Base-by-base conservation (phyloP, 2,888 invertebrate species). In the Notodonta ziczac region DNA sequence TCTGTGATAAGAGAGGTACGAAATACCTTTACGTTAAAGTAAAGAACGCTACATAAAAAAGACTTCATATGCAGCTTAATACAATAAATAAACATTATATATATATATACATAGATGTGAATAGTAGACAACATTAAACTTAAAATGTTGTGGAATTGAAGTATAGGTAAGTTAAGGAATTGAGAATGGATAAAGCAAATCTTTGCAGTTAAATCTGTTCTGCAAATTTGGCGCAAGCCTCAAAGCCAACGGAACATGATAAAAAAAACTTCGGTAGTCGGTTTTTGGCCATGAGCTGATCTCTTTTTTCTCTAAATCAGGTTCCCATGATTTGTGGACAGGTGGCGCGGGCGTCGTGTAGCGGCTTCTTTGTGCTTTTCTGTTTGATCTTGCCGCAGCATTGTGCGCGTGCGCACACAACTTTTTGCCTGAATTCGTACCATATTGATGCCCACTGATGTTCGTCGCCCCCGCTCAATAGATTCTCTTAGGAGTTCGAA, bases 301-400 rank as follows among this genome's bases (percentile, higher is more conserved):
- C 63, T 63, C 69, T 68, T 76, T 76, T 82, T 83, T 83, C 83
- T 83, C 77, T 74, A 80, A 79, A 83, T 80, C 78, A 82, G 74
- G 85, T 91, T 92, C 91, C 88, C 91, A 91, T 90, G 91, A 87
- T 90, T 89, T 87, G 86, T 85, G 83, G 88, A 88, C 93, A 93
- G 93, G 93, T 92, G 93, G 90, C 85, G 84, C 83, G 86, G 87
- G 85, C 83, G 85, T 84, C 81, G 87, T 74, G 75, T 81, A 78
- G 88, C 90, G 91, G 92, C 84, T 71, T 83, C 86, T 91, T 89
- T 90, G 85, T 81, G 78, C 67, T 66, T 65, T 24, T 63, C 70
- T 63, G 82, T 90, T 89, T 91, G 87, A 91, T 88, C 81, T 83
- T 69, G 84, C 93, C 93, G 91, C 81, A 76, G 79, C 84, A 86